Evolutionary conservation across 2,113 vertebrate genomes (phyloP), one percentile per base, ranked within the genome.

Genomic region (Bungarus multicinctus): DNA sequence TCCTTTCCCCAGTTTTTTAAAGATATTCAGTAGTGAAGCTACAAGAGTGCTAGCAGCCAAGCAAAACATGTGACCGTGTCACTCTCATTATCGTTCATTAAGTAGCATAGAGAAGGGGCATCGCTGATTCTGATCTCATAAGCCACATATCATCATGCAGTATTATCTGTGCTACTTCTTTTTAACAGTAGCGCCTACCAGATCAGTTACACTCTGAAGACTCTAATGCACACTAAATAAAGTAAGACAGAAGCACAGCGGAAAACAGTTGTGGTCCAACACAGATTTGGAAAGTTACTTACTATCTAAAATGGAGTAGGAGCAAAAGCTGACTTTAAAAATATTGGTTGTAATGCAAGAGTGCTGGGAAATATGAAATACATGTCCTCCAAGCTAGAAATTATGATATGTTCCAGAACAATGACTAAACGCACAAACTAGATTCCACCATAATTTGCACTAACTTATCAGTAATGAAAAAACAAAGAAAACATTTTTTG

Each of bases 1-100:
- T 87, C 93, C 92, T 91, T 93, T 92, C 90, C 90, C 45, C 91
- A 91, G 93, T 57, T 45, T 30, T 92, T 93, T 88, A 20, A 85
- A 92, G 74, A 30, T 22, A 34, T 58, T 92, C 47, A 0, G n/a
- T 2, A 18, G 11, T 0, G 18, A 39, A 54, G 55, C 34, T 7
- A 2, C 2, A 25, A 86, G 34, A 50, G 58, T 54, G 92, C 64
- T 30, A 54, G 58, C 47, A 89, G 52, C 89, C 52, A 64, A 89
- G 74, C 58, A 87, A 64, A 90, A 69, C 5, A 57, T 57, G 45
- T 20, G 11, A 74, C 58, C 30, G 25, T 39, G 50, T 60, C 2
- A 39, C 57, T 57, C 85, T 90, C 93, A 81, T 57, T 64, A 89
- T 58, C 14, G 20, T 89, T 85, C 69, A 85, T 91, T 89, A 93